Conservation (phyloP, 64 coral and sea anemone genomes). For the Montipora cactus region DNA sequence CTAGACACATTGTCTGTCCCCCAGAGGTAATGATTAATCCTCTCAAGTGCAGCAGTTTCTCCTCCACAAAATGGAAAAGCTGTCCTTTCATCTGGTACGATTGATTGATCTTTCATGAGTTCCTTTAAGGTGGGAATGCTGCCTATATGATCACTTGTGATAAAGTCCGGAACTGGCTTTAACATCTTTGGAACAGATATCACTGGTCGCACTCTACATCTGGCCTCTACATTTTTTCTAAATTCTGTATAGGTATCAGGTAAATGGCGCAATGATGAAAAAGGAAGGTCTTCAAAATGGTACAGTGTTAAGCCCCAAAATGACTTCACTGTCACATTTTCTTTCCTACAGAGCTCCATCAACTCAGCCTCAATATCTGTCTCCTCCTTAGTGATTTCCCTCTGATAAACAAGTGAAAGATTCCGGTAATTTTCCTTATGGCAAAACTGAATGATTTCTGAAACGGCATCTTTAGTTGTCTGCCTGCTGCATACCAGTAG, state of each 20-base stretch:
- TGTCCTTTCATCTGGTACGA: slow-evolving; percentile 30
- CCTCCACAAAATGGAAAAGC: slow-evolving; percentile 73
- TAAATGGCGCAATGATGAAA: slow-evolving; percentile 13
- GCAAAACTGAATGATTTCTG: slow-evolving; percentile 17
- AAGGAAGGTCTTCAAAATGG: slow-evolving; percentile 67
- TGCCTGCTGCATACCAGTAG: slow-evolving; percentile 44
- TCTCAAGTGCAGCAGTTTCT: slow-evolving; percentile 41
- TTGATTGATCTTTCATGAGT: slow-evolving; percentile 30
- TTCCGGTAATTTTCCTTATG: slow-evolving; percentile 1
- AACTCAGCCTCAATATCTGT: slow-evolving; percentile 63
- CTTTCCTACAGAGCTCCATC: background rate
- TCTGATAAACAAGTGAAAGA: slow-evolving; percentile 50
- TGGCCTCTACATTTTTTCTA: slow-evolving; percentile 64
- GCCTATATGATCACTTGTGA: slow-evolving; percentile 19
- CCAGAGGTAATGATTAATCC: slow-evolving; percentile 63
- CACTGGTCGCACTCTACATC: slow-evolving; percentile 20
- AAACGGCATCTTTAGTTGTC: slow-evolving; percentile 39
- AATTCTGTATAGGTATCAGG: slow-evolving; percentile 72
- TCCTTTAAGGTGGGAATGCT: slow-evolving; percentile 44
- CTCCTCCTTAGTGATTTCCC: slow-evolving; percentile 70
- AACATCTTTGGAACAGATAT: slow-evolving; percentile 31
- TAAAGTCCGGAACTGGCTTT: slow-evolving; percentile 31
- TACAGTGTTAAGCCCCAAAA: slow-evolving; percentile 71
- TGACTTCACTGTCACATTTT: slow-evolving; percentile 35
- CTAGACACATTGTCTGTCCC: slow-evolving; percentile 50